Percentiles rank a stretch among this genome's conserved stretches.
Evolutionary conservation across 2,888 invertebrate species (phyloP).

Genomic region (Protonemura montana): DNA sequence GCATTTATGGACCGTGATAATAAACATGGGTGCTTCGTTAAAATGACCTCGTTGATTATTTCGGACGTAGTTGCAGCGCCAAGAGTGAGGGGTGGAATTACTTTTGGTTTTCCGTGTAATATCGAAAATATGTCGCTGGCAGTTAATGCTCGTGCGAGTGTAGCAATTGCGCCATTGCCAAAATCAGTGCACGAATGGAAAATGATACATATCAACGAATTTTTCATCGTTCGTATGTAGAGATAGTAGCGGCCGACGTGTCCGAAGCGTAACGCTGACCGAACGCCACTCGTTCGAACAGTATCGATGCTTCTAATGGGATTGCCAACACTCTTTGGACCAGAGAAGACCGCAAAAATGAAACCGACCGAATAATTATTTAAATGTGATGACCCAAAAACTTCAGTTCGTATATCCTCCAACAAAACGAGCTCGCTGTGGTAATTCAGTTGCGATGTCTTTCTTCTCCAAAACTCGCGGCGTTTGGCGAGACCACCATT

Average conservation of each 20-base stretch:
- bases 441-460: background rate
- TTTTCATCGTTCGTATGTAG: too few relatives aligned
- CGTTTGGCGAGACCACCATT: background rate
- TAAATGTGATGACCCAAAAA: slow-evolving; percentile 12
- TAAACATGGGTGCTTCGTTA: slow-evolving; percentile 12
- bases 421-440: background rate
- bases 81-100: background rate
- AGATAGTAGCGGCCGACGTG: too few relatives aligned
- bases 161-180: background rate
- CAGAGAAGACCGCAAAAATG: background rate
- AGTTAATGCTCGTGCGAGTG: background rate
- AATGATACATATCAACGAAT: too few relatives aligned
- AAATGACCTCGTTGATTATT: slow-evolving; percentile 12
- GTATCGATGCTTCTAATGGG: background rate
- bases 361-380: slow-evolving; percentile 12
- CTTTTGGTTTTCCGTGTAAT: background rate
- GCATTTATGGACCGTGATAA: slow-evolving; percentile 12
- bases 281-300: background rate
- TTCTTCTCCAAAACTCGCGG: background rate
- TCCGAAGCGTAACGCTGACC: background rate
- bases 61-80: background rate
- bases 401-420: background rate
- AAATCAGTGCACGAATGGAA: background rate
- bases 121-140: background rate
- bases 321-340: background rate